Conservation (phyloP, 2,888 invertebrate genomes). For the Mythimna pallens region DNA sequence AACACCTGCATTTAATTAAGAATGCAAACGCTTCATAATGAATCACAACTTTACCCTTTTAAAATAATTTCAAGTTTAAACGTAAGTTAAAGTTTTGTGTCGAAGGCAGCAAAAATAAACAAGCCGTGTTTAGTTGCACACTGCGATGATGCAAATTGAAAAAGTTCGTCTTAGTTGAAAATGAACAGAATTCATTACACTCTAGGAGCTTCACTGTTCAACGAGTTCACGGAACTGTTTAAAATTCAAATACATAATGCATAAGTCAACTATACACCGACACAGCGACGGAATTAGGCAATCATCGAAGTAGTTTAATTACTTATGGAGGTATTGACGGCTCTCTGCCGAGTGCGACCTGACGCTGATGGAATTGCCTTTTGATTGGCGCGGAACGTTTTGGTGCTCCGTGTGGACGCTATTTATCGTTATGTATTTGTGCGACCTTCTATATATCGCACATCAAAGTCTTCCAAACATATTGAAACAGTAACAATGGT, state of each 20-base stretch:
- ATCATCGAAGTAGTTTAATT: constrained; percentile 68
- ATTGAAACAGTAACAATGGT: constrained; percentile 47
- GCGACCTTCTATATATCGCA: constrained; percentile 12
- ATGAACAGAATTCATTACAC: constrained; percentile 78
- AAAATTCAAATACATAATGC: constrained; percentile 64
- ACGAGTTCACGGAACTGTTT: constrained; percentile 60
- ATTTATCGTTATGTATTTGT: constrained; percentile 19
- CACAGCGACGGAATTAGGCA: constrained; percentile 53
- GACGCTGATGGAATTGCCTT: constrained; percentile 58
- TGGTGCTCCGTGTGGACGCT: constrained; percentile 20
- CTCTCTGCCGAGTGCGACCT: constrained; percentile 42
- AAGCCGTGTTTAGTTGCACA: constrained; percentile 53
- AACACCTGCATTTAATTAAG: constrained; percentile 59
- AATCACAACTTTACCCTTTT: constrained; percentile 56
- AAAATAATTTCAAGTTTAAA: constrained; percentile 58
- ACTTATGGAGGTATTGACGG: constrained; percentile 59
- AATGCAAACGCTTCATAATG: constrained; percentile 60
- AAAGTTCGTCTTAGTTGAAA: constrained; percentile 75
- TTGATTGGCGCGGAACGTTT: constrained; percentile 55
- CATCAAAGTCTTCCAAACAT: constrained; percentile 49
- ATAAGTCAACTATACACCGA: constrained; percentile 46
- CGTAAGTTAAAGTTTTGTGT: constrained; percentile 60
- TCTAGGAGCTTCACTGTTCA: constrained; percentile 57
- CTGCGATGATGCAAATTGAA: constrained; percentile 79
- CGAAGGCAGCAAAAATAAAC: constrained; percentile 65